phyloP scores from a whole-genome alignment of 2,797 vertebrate genomes.

The Distichodus sexfasciatus region DNA sequence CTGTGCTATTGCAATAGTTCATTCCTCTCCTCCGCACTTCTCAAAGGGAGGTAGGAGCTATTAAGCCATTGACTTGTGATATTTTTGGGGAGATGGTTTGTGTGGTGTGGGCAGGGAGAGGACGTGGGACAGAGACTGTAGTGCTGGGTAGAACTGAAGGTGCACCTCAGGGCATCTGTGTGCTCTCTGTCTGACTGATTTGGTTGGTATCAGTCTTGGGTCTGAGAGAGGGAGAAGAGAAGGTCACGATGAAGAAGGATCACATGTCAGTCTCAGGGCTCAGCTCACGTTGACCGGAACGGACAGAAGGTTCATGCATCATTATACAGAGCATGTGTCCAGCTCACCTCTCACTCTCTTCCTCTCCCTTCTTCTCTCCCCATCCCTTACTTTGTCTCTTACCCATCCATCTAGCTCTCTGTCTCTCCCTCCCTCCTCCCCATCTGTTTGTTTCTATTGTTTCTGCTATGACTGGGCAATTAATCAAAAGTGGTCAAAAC shows the following conservation, averaged over 20 bases:
- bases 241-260: constrained; percentile 29
- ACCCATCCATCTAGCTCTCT: background rate
- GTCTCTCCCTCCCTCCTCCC: too few relatives aligned
- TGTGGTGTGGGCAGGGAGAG: constrained; percentile 23
- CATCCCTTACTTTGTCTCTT: background rate
- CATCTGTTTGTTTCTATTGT: too few relatives aligned
- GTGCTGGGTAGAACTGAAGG: background rate
- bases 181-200: constrained; percentile 18
- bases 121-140: background rate
- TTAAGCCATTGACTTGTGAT: constrained; percentile 56
- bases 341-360: constrained; percentile 10
- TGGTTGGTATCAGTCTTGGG: constrained; percentile 34
- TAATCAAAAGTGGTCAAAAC: too few relatives aligned
- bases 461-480: too few relatives aligned
- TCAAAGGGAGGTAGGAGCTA: constrained; percentile 46
- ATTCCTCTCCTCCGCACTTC: constrained; percentile 49
- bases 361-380: background rate
- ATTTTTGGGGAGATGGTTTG: constrained; percentile 49
- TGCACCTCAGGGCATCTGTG: background rate
- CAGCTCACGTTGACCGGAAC: constrained; percentile 59
- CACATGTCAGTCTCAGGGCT: constrained; percentile 36
- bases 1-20: constrained; percentile 53
- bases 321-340: constrained; percentile 43
- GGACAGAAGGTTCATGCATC: constrained; percentile 46
- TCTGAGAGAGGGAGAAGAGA: constrained; percentile 26